Base-by-base conservation (phyloP, 2,888 invertebrate genomes). In the Furcula furcula region DNA sequence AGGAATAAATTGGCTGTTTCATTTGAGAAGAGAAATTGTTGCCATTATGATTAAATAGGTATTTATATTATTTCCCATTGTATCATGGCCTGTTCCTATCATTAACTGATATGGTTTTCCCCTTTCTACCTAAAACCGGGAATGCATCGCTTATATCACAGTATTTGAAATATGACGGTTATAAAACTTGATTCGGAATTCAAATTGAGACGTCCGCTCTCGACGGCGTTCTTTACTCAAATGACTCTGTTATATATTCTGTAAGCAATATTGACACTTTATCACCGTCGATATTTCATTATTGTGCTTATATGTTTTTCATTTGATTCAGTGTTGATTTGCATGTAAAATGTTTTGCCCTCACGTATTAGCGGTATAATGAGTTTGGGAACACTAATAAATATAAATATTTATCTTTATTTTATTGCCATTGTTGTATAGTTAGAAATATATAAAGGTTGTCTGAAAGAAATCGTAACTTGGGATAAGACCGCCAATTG, bases 281-380 rank as follows among this genome's bases (percentile, higher is more conserved):
- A 20, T 38, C 39, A 4, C 31, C 39, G 36, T 35, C 20, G 9
- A 25, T 30, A 38, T 32, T 50, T 22, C 4, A 26, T 41, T 56
- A 37, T 53, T 46, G 56, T 56, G 53, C 54, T 44, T 56, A 55
- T 55, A 51, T 41, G 51, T 58, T 72, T 78, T 80, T 71, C 57
- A 64, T 74, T 71, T 60, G 62, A 66, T 62, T 74, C 65, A 63
- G 75, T 86, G 78, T 86, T 83, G 59, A 76, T 86, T 87, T 87
- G 87, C 87, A 88, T 88, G 87, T 88, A 83, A 50, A 76, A 78
- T 88, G 67, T 76, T 87, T 88, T 88, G 88, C 86, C 66, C 73
- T 79, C 82, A 86, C 81, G 54, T 69, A 71, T 67, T 60, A 63
- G 64, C 56, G 39, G 46, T 55, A 39, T 44, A 46, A 39, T 66